Evolutionary conservation across 1,140 invertebrate genomes (phyloP).

Genomic region (Apocrypta bakeri): DNA sequence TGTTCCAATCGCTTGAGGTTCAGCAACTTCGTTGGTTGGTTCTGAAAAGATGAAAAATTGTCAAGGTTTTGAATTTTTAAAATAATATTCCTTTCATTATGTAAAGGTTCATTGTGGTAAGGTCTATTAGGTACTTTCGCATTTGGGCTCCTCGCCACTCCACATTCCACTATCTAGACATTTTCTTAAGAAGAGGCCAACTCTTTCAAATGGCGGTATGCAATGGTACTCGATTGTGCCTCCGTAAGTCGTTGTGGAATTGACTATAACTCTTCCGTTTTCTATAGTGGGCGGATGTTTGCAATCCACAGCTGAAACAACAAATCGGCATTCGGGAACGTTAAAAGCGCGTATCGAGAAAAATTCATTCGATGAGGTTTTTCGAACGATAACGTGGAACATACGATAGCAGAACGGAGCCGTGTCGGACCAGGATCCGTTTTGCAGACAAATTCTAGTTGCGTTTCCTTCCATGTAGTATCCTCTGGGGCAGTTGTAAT

Average conservation of each 20-base stretch:
- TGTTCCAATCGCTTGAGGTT: slow-evolving; percentile 83
- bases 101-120: too few species aligned
- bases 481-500: slow-evolving; percentile 88
- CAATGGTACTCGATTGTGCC: slow-evolving; percentile 92
- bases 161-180: slow-evolving; percentile 88
- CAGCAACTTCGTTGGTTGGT: slow-evolving; percentile 68
- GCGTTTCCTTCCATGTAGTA: slow-evolving; percentile 87
- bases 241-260: slow-evolving; percentile 86
- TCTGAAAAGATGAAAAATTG: slow-evolving; percentile 53
- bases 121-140: too few species aligned
- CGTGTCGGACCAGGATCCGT: slow-evolving; percentile 88
- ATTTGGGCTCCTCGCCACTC: slow-evolving; percentile 88
- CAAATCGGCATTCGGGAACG: neutral
- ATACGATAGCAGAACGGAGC: slow-evolving; percentile 88
- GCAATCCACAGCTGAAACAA: slow-evolving; percentile 85
- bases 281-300: slow-evolving; percentile 85
- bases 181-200: slow-evolving; percentile 87
- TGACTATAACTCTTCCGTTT: slow-evolving; percentile 90
- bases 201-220: slow-evolving; percentile 86
- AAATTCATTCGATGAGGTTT: too few species aligned
- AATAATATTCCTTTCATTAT: too few species aligned
- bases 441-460: slow-evolving; percentile 84
- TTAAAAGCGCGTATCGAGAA: too few species aligned
- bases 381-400: slow-evolving; percentile 59
- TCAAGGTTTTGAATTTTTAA: neutral